Conservation (phyloP, 2,797 vertebrate genomes). For the Brachymystax lenok region DNA sequence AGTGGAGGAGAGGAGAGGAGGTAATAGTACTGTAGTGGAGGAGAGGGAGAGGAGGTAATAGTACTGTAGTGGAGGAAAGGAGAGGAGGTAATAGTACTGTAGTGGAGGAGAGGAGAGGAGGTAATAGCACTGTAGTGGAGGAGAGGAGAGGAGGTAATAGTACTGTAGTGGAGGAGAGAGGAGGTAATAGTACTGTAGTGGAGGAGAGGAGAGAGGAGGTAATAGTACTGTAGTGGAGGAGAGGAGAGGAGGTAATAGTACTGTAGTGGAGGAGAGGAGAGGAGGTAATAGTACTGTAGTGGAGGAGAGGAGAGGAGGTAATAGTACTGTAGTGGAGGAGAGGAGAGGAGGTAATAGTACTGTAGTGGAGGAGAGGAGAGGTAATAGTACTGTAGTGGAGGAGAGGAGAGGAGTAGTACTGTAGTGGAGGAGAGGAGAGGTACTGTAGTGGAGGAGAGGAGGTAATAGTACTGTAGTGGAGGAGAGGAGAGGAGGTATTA, state of each 20-base stretch:
- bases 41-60: background rate
- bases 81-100: no score
- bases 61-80: no score
- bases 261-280: no score
- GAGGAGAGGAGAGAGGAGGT: no score
- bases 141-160: no score
- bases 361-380: background rate
- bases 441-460: no score
- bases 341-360: no score
- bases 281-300: no score
- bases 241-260: background rate
- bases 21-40: background rate
- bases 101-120: background rate
- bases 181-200: background rate
- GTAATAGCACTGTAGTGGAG: background rate
- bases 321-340: background rate
- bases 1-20: no score
- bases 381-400: background rate
- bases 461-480: background rate
- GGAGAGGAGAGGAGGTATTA: background rate
- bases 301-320: background rate
- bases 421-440: background rate
- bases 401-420: no score
- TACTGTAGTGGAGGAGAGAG: background rate
- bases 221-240: background rate